phyloP scores from a whole-genome alignment of 2,113 vertebrate genomes.

The Sakesphorus luctuosus region DNA sequence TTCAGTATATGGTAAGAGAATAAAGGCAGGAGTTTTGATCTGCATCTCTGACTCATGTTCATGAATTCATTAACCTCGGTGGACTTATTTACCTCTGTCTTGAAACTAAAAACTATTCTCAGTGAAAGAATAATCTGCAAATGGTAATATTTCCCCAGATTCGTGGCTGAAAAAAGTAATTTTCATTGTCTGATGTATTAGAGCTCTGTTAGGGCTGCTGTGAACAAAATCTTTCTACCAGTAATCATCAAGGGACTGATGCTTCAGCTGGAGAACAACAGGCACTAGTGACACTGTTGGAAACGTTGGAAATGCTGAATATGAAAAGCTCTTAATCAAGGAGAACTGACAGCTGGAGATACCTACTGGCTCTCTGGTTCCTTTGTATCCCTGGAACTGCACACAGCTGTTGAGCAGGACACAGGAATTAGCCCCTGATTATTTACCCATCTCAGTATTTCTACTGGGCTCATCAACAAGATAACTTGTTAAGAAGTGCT shows the following conservation, averaged over 20 bases:
- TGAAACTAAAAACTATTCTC: background rate
- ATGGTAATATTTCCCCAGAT: constrained; percentile 21
- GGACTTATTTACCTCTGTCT: constrained; percentile 30
- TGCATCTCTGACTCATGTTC: constrained; percentile 29
- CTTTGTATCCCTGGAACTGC: background rate
- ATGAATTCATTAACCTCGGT: constrained; percentile 26
- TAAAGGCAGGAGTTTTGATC: constrained; percentile 26
- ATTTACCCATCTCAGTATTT: constrained; percentile 6
- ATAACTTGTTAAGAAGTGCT: constrained; percentile 5
- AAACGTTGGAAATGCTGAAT: background rate
- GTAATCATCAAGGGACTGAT: background rate
- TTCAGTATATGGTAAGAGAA: background rate
- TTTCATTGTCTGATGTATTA: constrained; percentile 29
- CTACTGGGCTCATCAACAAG: background rate
- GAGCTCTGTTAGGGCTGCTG: background rate
- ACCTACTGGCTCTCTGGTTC: background rate
- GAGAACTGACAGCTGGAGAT: background rate
- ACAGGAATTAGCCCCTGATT: background rate
- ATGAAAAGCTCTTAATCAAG: background rate
- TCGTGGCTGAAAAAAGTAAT: constrained; percentile 7
- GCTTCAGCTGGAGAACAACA: background rate
- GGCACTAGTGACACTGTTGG: background rate
- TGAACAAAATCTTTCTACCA: constrained; percentile 1
- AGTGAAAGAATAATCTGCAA: constrained; percentile 9
- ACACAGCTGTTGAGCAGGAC: background rate